Base-by-base conservation (phyloP, 2,113 vertebrate genomes). In the Pandion haliaetus region DNA sequence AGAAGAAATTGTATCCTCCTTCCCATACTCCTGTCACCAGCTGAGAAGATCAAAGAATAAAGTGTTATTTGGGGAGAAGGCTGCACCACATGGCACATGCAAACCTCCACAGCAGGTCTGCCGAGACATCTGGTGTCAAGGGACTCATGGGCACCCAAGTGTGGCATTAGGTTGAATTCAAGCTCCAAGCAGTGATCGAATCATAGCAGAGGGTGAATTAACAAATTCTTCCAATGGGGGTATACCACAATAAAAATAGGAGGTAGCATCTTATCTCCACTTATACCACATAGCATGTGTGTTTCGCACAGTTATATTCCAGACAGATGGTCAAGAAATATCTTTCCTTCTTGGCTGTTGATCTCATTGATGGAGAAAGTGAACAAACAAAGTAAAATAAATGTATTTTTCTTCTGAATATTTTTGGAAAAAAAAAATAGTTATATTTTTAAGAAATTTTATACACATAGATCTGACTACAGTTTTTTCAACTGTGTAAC, bases 1-100 rank as follows among this genome's bases (percentile, higher is more conserved):
- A 99, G 98, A 98, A 99, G 97, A 99, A 99, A 97, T 98, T 99
- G 98, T 99, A 99, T 71, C 96, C 97, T 82, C 99, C 98, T 82
- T 99, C 96, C 99, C 98, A 99, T 54, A 98, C 99, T 95, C 99
- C 98, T 0, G 98, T 98, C 90, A 99, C 97, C 82, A 99, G 98
- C 99, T 99, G 58, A 72, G 49, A 63, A 97, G 47, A 93, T 72
- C 17, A 95, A 93, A 93, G 49, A 95, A 47, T 5, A 49, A 65
- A 34, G 12, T 14, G 36, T 93, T 88, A 97, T 38, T 2, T 63
- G 55, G 63, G 40, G 59, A 86, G 34, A 67, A 73, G 38, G 34
- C 25, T 72, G 45, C 57, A 70, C 17, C 57, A 44, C 2, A 2
- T 1, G 2, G 36, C 45, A 69, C 4, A 17, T 23, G 5, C 31